These are phyloP conservation scores for Porites cylindrica DNA, from an alignment of 92 coral and sea anemone species.

Conservation along the genomic window DNA sequence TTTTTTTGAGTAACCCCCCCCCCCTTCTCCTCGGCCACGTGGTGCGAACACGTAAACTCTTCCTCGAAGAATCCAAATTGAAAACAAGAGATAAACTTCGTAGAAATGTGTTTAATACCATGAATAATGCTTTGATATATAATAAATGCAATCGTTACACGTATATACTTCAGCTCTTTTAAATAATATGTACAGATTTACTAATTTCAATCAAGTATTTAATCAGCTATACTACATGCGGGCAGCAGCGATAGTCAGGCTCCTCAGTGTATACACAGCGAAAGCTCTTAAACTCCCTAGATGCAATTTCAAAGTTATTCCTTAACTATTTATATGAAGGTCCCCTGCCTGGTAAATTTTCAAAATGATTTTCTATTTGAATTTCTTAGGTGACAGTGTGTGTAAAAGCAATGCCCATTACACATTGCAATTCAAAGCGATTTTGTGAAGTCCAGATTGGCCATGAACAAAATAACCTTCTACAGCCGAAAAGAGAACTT, in stretches of 20 bases:
- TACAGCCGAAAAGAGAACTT: too few relatives aligned
- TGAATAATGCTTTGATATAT: slow-evolving; percentile 7
- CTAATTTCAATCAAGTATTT: slow-evolving; percentile 2
- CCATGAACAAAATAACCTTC: too few relatives aligned
- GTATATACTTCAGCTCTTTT: slow-evolving; percentile 28
- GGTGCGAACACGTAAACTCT: too few relatives aligned
- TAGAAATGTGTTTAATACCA: slow-evolving; percentile 48
- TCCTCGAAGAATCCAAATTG: not conserved
- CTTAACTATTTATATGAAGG: not conserved
- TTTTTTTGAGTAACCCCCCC: too few relatives aligned
- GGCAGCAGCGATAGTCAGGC: not conserved
- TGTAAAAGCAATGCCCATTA: not conserved
- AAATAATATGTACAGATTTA: slow-evolving; percentile 47
- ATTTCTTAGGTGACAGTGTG: not conserved
- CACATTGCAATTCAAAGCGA: too few relatives aligned
- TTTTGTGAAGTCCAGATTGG: too few relatives aligned
- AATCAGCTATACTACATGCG: slow-evolving; percentile 14
- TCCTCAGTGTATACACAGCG: not conserved
- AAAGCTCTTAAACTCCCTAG: not conserved
- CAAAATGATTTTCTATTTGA: not conserved
- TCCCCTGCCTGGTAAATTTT: not conserved
- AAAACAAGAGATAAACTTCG: not conserved
- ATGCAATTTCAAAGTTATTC: not conserved
- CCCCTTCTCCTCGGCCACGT: too few relatives aligned
- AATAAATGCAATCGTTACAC: slow-evolving; percentile 21